These are phyloP conservation scores for Spinus olivaceus DNA, from an alignment of 2,797 vertebrate genomes.

Conservation along the genomic window DNA sequence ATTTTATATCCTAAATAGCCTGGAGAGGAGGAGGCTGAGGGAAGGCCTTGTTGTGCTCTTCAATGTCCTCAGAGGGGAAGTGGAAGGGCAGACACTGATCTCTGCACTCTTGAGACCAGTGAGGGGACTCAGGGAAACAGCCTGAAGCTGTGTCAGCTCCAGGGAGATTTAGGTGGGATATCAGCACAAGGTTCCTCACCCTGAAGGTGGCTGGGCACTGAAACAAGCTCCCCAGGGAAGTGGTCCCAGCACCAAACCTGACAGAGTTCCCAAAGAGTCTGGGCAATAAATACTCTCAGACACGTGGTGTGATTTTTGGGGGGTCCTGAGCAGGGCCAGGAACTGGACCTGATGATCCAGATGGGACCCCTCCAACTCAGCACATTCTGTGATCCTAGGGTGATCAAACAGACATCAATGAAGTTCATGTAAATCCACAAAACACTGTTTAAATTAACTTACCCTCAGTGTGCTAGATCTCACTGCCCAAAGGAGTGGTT, in stretches of 20 bases:
- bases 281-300: neutral
- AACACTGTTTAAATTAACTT: neutral
- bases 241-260: neutral
- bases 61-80: neutral
- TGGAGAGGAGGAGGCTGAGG: neutral
- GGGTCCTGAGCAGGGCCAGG: neutral
- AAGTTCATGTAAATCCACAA: neutral
- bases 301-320: neutral
- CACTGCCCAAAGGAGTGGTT: accelerated
- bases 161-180: neutral
- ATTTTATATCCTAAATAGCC: neutral
- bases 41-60: neutral
- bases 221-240: neutral
- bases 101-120: neutral
- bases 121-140: neutral
- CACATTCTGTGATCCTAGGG: neutral
- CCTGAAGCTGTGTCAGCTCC: neutral
- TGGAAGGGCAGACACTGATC: neutral
- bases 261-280: neutral
- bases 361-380: neutral
- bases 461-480: neutral
- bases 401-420: neutral
- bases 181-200: neutral
- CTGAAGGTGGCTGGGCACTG: neutral
- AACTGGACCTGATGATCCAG: neutral